Conservation (phyloP, 2,888 invertebrate genomes). For the Cyrtodaria siliqua region DNA sequence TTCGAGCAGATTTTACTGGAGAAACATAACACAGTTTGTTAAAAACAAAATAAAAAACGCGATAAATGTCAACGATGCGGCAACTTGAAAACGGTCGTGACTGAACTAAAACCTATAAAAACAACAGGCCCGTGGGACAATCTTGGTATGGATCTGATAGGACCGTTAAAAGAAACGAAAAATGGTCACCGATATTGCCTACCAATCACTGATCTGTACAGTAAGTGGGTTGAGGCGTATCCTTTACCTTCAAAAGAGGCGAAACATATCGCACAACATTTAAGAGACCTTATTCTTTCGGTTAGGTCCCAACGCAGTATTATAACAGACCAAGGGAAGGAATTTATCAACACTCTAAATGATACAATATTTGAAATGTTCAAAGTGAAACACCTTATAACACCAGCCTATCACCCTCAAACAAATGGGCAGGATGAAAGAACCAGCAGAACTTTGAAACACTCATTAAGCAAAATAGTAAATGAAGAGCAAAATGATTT, state of each 20-base stretch:
- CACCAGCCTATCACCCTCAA: constrained; percentile 80
- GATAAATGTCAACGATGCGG: too few relatives aligned
- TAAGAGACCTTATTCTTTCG: background rate
- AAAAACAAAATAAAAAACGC: too few relatives aligned
- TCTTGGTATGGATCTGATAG: too few relatives aligned
- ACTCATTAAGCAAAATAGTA: constrained; percentile 4
- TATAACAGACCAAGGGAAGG: background rate
- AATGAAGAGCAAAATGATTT: constrained; percentile 6
- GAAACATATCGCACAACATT: background rate
- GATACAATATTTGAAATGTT: constrained; percentile 16
- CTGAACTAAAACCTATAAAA: too few relatives aligned
- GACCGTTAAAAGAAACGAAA: too few relatives aligned
- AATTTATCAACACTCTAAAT: constrained; percentile 10
- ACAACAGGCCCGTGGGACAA: too few relatives aligned
- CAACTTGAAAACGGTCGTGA: too few relatives aligned
- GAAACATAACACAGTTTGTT: too few relatives aligned
- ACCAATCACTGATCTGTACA: constrained; percentile 11
- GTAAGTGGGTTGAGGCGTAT: constrained; percentile 1
- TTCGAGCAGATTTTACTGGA: too few relatives aligned
- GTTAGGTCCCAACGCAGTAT: background rate
- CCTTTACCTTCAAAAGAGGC: constrained; percentile 5
- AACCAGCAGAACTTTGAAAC: constrained; percentile 37
- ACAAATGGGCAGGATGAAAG: constrained; percentile 48
- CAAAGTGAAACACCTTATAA: constrained; percentile 88
- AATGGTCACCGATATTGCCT: constrained; percentile 2